Evolutionary conservation across 2,888 invertebrate genomes (phyloP).

Genomic region (Geotrupes spiniger): DNA sequence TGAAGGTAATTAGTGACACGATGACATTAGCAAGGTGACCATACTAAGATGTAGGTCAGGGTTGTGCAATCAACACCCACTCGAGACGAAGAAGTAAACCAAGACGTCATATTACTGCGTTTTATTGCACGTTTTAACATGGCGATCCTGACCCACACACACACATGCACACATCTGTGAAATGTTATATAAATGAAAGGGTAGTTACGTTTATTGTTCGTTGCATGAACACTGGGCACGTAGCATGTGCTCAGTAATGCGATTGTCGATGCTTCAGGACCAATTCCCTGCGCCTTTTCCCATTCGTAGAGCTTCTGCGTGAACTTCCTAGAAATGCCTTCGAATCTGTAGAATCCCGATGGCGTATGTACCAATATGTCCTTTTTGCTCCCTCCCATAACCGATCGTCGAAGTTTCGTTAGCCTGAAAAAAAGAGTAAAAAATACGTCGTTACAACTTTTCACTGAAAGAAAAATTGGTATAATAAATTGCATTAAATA

Average conservation of each 20-base stretch:
- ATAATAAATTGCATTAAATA: too few relatives aligned
- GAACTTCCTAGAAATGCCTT: constrained; percentile 85
- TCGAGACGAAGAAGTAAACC: too few relatives aligned
- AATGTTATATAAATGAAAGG: constrained; percentile 4
- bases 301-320: constrained; percentile 88
- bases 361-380: constrained; percentile 81
- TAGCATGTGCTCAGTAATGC: constrained; percentile 59
- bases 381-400: constrained; percentile 56
- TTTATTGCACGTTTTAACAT: too few relatives aligned
- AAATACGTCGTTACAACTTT: background rate
- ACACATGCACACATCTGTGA: too few relatives aligned
- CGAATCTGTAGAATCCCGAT: constrained; percentile 79
- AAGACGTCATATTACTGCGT: too few relatives aligned
- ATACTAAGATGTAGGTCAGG: too few relatives aligned
- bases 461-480: too few relatives aligned
- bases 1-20: too few relatives aligned
- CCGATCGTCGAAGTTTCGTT: constrained; percentile 58
- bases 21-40: too few relatives aligned
- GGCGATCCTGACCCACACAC: too few relatives aligned
- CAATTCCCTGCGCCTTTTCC: constrained; percentile 85
- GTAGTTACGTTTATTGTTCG: constrained; percentile 15
- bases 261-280: constrained; percentile 82
- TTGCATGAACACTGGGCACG: constrained; percentile 53
- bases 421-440: constrained; percentile 44
- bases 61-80: too few relatives aligned